Percentiles rank a stretch among this genome's conserved stretches.
Conservation (phyloP, 2,888 invertebrate genomes). For the Eilema sororculum region DNA sequence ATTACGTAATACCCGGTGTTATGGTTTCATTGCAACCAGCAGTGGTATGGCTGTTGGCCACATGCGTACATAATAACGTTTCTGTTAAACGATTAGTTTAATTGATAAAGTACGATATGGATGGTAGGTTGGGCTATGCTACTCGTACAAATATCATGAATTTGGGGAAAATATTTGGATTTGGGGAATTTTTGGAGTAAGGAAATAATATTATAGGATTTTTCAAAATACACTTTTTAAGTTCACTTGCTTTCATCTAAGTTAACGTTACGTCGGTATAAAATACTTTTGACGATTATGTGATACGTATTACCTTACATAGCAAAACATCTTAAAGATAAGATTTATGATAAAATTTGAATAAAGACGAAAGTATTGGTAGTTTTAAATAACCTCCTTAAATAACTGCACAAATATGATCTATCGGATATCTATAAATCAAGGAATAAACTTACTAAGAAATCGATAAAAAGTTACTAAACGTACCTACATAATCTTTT, state of each 20-base stretch:
- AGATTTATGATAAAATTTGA: background rate
- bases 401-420: background rate
- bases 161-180: background rate
- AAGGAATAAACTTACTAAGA: background rate
- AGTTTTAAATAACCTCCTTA: background rate
- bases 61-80: constrained; percentile 50
- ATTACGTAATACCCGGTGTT: constrained; percentile 78
- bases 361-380: background rate
- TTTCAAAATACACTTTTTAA: background rate
- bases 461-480: background rate
- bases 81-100: constrained; percentile 49
- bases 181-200: background rate
- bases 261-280: background rate
- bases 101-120: constrained; percentile 41
- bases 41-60: constrained; percentile 52
- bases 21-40: constrained; percentile 74
- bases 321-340: background rate
- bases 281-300: background rate
- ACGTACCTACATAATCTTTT: background rate
- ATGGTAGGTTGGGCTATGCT: too few species aligned
- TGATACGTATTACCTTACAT: background rate
- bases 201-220: background rate
- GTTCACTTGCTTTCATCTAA: background rate
- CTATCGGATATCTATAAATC: background rate
- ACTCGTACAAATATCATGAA: background rate